Evolutionary conservation across 2,888 invertebrate species (phyloP).

Genomic region (Teleogryllus oceanicus): DNA sequence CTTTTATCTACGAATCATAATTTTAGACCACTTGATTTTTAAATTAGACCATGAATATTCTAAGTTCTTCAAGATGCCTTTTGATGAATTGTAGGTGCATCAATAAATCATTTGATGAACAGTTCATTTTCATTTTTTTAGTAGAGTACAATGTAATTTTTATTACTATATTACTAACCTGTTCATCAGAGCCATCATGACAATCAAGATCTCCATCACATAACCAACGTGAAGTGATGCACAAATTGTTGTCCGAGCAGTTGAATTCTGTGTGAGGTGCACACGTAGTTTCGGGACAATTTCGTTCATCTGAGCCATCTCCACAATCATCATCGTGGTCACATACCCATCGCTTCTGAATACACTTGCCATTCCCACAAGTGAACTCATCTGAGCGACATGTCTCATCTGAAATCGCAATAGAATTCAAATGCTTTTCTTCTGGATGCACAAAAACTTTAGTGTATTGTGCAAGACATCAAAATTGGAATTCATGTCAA

Average conservation of each 20-base stretch:
- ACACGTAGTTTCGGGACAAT: constrained; percentile 70
- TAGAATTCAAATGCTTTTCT: too few relatives aligned
- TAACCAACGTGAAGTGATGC: constrained; percentile 74
- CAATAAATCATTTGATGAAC: too few relatives aligned
- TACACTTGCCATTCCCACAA: constrained; percentile 85
- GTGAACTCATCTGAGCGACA: constrained; percentile 90
- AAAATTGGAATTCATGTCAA: too few relatives aligned
- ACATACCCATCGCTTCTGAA: constrained; percentile 81
- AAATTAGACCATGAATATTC: too few relatives aligned
- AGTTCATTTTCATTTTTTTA: too few relatives aligned
- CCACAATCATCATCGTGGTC: constrained; percentile 85
- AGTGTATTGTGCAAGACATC: too few relatives aligned
- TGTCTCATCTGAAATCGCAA: constrained; percentile 66
- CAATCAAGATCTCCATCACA: constrained; percentile 90
- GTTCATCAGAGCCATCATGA: constrained; percentile 77
- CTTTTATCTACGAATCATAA: too few relatives aligned
- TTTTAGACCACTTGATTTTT: too few relatives aligned
- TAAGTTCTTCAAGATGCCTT: too few relatives aligned
- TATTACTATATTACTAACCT: constrained; percentile 49
- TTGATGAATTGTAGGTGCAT: too few relatives aligned
- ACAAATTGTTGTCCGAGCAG: constrained; percentile 69
- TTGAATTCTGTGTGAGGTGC: constrained; percentile 67
- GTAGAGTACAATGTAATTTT: too few relatives aligned
- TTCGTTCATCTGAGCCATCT: constrained; percentile 75
- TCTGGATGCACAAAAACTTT: too few relatives aligned